Conservation (phyloP, 2,797 vertebrate species). For the Brachymystax lenok region DNA sequence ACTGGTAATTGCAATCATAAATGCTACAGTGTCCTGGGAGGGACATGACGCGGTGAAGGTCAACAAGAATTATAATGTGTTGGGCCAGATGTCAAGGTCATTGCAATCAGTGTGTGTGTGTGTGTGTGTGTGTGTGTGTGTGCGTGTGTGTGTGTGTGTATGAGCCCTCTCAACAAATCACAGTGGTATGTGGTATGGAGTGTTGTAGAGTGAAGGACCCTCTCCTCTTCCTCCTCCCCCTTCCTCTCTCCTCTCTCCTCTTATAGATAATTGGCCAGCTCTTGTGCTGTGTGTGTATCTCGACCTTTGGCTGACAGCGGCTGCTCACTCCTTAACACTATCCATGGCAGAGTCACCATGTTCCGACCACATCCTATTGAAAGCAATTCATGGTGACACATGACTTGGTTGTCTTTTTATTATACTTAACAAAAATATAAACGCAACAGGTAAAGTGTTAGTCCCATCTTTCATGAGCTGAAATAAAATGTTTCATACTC, state of each 20-base stretch:
- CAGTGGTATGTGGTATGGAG: slow-evolving; percentile 22
- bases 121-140: neutral
- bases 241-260: neutral
- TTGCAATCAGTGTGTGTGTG: slow-evolving; percentile 3
- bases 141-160: slow-evolving; percentile 3
- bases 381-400: neutral
- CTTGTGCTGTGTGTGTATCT: neutral
- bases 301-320: neutral
- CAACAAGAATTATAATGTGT: slow-evolving; percentile 40
- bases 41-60: slow-evolving; percentile 37
- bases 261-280: neutral
- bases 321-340: neutral
- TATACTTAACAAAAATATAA: no score
- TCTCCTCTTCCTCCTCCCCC: slow-evolving; percentile 15
- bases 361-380: no score
- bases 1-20: slow-evolving; percentile 53
- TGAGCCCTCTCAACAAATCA: slow-evolving; percentile 25
- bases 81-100: slow-evolving; percentile 43
- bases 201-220: slow-evolving; percentile 2
- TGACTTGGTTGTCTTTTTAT: no score
- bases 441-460: no score
- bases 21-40: slow-evolving; percentile 12
- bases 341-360: neutral
- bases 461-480: no score
- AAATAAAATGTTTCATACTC: no score